Evolutionary conservation across 2,888 invertebrate genomes (phyloP).

Genomic region (Tenthredo scrophulariae): DNA sequence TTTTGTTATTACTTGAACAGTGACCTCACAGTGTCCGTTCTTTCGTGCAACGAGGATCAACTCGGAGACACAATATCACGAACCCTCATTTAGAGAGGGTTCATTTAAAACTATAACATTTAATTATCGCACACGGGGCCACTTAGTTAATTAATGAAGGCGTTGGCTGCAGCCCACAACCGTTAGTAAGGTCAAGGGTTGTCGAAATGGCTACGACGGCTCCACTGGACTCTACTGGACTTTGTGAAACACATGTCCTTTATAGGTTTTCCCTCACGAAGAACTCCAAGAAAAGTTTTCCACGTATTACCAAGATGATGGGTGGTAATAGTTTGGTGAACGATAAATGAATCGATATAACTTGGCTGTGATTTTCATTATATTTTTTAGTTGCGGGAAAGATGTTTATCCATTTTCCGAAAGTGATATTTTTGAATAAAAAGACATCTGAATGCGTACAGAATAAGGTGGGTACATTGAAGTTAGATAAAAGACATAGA

Average conservation of each 20-base stretch:
- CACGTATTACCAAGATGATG: conserved; percentile 31
- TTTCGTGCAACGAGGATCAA: conserved; percentile 31
- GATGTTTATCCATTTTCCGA: not conserved
- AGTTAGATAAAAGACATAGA: not conserved
- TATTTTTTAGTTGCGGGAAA: not conserved
- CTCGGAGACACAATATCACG: conserved; percentile 27
- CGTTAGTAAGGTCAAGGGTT: conserved; percentile 53
- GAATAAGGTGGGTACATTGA: not conserved
- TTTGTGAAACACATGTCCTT: conserved; percentile 50
- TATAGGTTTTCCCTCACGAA: conserved; percentile 34
- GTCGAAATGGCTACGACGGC: conserved; percentile 48
- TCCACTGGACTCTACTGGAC: conserved; percentile 41
- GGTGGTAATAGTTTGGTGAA: conserved; percentile 37
- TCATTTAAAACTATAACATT: conserved; percentile 54
- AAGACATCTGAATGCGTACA: not conserved
- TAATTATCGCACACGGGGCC: conserved; percentile 49
- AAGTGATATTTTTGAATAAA: not conserved
- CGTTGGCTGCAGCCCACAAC: conserved; percentile 47
- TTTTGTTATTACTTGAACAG: not conserved
- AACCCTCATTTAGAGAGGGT: conserved; percentile 37
- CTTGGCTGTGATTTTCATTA: not conserved
- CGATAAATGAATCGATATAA: conserved; percentile 1
- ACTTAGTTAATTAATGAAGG: conserved; percentile 54
- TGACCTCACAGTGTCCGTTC: conserved; percentile 9
- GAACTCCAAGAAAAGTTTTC: conserved; percentile 27